Evolutionary conservation across 2,113 vertebrate genomes (phyloP).

Genomic region (Microcebus jonahi): DNA sequence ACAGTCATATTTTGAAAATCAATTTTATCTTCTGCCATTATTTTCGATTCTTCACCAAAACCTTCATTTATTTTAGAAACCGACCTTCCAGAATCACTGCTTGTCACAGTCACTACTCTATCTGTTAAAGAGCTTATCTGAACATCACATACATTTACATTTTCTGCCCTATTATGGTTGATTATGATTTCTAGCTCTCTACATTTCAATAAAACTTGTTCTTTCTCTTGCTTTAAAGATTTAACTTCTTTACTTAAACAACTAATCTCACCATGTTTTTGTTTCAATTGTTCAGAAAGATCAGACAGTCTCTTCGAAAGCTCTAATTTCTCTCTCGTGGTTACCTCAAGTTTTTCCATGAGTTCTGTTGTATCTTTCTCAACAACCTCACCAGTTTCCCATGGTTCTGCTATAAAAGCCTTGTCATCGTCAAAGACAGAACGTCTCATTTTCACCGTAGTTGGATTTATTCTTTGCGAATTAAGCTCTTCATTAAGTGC

Average conservation of each 20-base stretch:
- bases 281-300: constrained; percentile 88
- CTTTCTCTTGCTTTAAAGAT: constrained; percentile 85
- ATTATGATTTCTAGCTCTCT: constrained; percentile 81
- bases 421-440: constrained; percentile 66
- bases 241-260: constrained; percentile 87
- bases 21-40: constrained; percentile 76
- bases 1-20: constrained; percentile 77
- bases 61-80: constrained; percentile 66
- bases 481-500: constrained; percentile 87
- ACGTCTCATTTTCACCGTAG: constrained; percentile 49
- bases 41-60: constrained; percentile 79
- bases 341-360: constrained; percentile 93
- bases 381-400: constrained; percentile 81
- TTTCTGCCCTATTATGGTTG: constrained; percentile 65
- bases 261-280: constrained; percentile 85
- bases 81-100: constrained; percentile 42
- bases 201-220: constrained; percentile 81
- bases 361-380: constrained; percentile 93
- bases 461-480: constrained; percentile 77
- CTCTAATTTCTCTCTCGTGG: constrained; percentile 89
- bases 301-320: constrained; percentile 87
- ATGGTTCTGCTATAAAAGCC: constrained; percentile 46
- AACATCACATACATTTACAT: constrained; percentile 28
- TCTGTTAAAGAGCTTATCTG: constrained; percentile 61
- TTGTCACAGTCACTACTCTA: constrained; percentile 30